phyloP scores from a whole-genome alignment of 2,888 invertebrate species.

The Hylaea fasciaria region DNA sequence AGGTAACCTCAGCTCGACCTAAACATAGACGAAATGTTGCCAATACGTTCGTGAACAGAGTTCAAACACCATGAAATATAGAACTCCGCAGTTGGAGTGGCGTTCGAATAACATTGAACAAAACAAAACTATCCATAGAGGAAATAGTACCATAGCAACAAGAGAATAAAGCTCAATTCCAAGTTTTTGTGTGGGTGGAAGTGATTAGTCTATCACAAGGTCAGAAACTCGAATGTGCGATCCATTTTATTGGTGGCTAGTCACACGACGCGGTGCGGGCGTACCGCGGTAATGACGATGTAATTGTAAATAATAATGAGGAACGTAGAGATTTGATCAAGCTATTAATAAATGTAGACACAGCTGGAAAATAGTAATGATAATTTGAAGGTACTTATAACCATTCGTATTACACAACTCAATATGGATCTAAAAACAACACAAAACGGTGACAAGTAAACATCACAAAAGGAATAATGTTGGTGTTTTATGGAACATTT shows the following conservation, averaged over 20 bases:
- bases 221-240: constrained; percentile 55
- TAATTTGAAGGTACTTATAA: neutral
- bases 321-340: constrained; percentile 6
- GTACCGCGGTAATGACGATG: constrained; percentile 13
- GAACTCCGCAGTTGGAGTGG: constrained; percentile 35
- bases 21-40: constrained; percentile 32
- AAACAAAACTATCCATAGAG: constrained; percentile 26
- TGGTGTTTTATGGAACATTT: too few relatives aligned
- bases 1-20: neutral
- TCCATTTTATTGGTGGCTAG: constrained; percentile 44
- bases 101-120: constrained; percentile 35
- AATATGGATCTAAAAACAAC: too few relatives aligned
- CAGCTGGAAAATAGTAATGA: neutral
- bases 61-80: constrained; percentile 40
- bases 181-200: constrained; percentile 35
- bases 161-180: constrained; percentile 33
- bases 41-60: constrained; percentile 34
- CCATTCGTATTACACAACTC: too few relatives aligned
- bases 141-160: constrained; percentile 31
- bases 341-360: constrained; percentile 6
- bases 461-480: too few relatives aligned
- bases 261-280: constrained; percentile 5
- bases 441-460: too few relatives aligned
- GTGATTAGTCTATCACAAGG: constrained; percentile 61
- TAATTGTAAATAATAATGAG: constrained; percentile 20